Evolutionary conservation across 2,888 invertebrate genomes (phyloP).

Genomic region (Trimorus sp.): DNA sequence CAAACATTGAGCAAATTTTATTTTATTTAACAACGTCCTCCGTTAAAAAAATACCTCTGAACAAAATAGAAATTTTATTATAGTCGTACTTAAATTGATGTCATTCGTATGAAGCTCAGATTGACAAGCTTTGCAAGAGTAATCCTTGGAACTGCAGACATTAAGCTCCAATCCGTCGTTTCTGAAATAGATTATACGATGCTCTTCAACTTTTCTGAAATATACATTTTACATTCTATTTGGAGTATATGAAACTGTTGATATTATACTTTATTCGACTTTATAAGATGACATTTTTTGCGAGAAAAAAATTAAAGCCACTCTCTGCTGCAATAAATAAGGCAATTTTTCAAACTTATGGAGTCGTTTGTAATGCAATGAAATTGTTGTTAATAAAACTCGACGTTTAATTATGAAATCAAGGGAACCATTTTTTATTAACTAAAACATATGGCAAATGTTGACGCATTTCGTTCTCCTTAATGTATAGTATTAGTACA

Average conservation of each 20-base stretch:
- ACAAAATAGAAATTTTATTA: not conserved
- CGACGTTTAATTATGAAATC: too few species aligned
- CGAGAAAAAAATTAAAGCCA: too few species aligned
- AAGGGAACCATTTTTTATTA: too few species aligned
- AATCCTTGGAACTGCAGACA: slow-evolving; percentile 53
- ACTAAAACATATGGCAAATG: too few species aligned
- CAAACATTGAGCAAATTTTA: not conserved
- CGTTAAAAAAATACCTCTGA: not conserved
- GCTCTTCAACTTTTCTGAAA: slow-evolving; percentile 24
- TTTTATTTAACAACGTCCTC: not conserved
- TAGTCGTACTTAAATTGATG: slow-evolving; percentile 11
- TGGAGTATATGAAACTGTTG: slow-evolving; percentile 3
- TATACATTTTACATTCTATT: slow-evolving; percentile 36
- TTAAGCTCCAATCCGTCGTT: slow-evolving; percentile 39
- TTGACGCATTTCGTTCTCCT: too few species aligned
- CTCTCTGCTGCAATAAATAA: too few species aligned
- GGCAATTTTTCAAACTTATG: too few species aligned
- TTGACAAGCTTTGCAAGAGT: slow-evolving; percentile 43
- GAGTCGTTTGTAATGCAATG: too few species aligned
- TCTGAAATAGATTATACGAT: slow-evolving; percentile 40
- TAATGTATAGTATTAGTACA: too few species aligned
- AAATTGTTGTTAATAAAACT: too few species aligned
- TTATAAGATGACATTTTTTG: not conserved
- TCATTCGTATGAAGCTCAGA: slow-evolving; percentile 30
- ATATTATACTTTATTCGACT: slow-evolving; percentile 9